Evolutionary conservation across 2,888 invertebrate species (phyloP).

Genomic region (Onthophagus sagittarius): DNA sequence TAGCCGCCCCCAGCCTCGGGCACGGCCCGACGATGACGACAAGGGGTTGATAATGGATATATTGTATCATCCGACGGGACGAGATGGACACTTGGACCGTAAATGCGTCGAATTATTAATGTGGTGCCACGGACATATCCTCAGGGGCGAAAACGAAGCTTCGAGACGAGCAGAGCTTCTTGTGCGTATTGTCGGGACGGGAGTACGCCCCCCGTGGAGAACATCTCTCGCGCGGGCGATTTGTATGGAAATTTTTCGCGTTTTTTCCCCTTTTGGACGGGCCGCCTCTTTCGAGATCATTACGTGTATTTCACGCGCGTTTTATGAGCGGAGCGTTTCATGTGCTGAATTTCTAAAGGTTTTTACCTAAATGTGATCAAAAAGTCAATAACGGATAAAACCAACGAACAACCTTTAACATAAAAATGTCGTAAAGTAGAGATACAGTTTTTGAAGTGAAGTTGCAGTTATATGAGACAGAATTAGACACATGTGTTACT

Average conservation of each 20-base stretch:
- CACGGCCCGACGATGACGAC: conserved; percentile 7
- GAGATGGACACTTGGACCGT: conserved; percentile 37
- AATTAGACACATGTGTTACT: too few species aligned
- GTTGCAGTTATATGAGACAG: too few species aligned
- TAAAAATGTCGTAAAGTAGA: too few species aligned
- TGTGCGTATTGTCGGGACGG: conserved; percentile 4
- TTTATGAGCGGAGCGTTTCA: background rate
- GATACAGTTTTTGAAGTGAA: too few species aligned
- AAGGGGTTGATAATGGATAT: conserved; percentile 46
- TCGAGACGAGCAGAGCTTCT: background rate
- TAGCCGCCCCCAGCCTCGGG: conserved; percentile 2
- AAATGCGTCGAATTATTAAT: conserved; percentile 11
- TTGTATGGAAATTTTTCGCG: conserved; percentile 11
- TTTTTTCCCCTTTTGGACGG: background rate
- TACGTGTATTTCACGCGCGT: conserved; percentile 2
- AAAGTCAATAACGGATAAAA: background rate
- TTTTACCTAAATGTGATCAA: background rate
- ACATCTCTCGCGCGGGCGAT: conserved; percentile 1
- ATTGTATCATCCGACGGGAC: conserved; percentile 45
- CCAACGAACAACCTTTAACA: background rate
- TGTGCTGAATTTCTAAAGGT: background rate
- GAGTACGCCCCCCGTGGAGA: background rate
- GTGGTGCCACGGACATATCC: conserved; percentile 9
- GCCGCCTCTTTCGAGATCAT: background rate
- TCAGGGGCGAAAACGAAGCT: background rate